Percentiles rank a stretch among this genome's conserved stretches.
These are phyloP conservation scores for Aphelenchoides avenae DNA, from an alignment of 1,140 invertebrate genomes.

Conservation along the genomic window DNA sequence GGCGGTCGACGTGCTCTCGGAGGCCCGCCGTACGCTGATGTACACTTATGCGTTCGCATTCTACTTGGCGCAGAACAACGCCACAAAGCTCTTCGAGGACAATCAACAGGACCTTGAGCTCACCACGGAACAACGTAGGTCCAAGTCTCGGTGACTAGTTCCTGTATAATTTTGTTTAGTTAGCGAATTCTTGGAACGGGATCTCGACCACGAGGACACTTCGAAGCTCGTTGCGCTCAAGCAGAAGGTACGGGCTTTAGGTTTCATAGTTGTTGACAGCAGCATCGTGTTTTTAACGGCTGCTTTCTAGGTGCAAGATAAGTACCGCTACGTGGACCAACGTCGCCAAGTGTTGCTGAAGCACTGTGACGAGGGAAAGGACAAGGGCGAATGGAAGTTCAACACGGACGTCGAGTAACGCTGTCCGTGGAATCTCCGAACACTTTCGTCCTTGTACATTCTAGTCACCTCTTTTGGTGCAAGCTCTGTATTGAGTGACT, in stretches of 20 bases:
- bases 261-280: too few species aligned
- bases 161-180: background rate
- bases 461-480: too few species aligned
- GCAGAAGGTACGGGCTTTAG: slow-evolving; percentile 97
- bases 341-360: slow-evolving; percentile 85
- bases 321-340: slow-evolving; percentile 91
- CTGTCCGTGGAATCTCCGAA: too few species aligned
- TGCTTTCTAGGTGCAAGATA: slow-evolving; percentile 82
- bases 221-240: slow-evolving; percentile 92
- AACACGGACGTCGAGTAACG: too few species aligned
- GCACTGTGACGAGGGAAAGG: slow-evolving; percentile 96
- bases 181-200: slow-evolving; percentile 92
- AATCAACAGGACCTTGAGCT: slow-evolving; percentile 97
- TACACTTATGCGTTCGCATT: slow-evolving; percentile 98
- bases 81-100: slow-evolving; percentile 96
- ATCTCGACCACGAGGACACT: slow-evolving; percentile 90
- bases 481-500: too few species aligned
- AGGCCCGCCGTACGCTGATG: slow-evolving; percentile 92
- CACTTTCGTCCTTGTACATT: too few species aligned
- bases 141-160: too few species aligned
- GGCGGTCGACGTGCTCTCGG: slow-evolving; percentile 93
- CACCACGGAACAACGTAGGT: slow-evolving; percentile 93
- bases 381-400: slow-evolving; percentile 66
- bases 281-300: too few species aligned
- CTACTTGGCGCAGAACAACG: slow-evolving; percentile 94